Conservation (phyloP, 2,888 invertebrate species). For the Drosophila aldrichi region DNA sequence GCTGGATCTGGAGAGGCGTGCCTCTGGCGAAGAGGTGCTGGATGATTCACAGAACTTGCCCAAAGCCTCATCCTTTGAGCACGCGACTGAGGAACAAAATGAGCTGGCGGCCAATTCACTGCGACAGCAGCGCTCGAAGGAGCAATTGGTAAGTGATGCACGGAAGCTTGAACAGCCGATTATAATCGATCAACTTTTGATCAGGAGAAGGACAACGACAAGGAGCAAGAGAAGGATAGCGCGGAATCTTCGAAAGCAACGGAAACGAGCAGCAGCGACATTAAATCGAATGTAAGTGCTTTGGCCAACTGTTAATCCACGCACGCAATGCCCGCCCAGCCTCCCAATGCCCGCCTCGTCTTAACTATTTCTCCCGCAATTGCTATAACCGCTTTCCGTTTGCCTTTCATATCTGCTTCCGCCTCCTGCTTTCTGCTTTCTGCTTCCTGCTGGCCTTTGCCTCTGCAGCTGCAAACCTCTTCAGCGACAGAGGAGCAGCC, state of each 20-base stretch:
- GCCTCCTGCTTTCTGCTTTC: not conserved
- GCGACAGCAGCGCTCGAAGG: constrained; percentile 72
- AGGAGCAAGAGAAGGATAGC: constrained; percentile 65
- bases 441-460: constrained; percentile 18
- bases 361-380: constrained; percentile 22
- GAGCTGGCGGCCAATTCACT: constrained; percentile 76
- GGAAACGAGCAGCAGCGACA: constrained; percentile 67
- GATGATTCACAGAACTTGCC: constrained; percentile 70
- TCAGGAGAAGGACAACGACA: constrained; percentile 56
- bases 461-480: constrained; percentile 77
- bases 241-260: constrained; percentile 43
- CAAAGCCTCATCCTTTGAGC: constrained; percentile 84
- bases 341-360: not conserved
- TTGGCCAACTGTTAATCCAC: constrained; percentile 20
- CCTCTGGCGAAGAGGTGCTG: constrained; percentile 60
- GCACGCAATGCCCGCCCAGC: constrained; percentile 3
- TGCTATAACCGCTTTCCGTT: constrained; percentile 70
- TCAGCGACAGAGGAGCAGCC: constrained; percentile 66
- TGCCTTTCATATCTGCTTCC: constrained; percentile 62
- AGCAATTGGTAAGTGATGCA: constrained; percentile 73
- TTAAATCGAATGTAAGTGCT: constrained; percentile 81
- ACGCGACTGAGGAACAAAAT: constrained; percentile 83
- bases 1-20: constrained; percentile 63
- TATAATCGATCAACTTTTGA: constrained; percentile 2
- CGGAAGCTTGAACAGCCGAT: not conserved